Percentiles rank a stretch among this genome's conserved stretches.
Conservation (phyloP, 2,888 invertebrate genomes). For the Stomorhina lunata region DNA sequence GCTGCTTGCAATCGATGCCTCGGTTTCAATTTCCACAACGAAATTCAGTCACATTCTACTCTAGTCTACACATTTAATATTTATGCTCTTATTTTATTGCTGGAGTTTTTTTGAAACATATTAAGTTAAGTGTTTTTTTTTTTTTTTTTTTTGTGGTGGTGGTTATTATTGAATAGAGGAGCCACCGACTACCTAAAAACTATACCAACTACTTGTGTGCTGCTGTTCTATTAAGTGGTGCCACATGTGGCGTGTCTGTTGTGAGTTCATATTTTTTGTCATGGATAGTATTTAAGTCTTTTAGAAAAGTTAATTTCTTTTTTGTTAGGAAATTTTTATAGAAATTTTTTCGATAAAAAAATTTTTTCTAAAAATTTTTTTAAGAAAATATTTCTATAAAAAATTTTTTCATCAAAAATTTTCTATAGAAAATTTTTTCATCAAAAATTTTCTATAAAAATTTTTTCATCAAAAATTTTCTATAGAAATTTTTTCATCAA, state of each 20-base stretch:
- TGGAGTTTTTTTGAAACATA: background rate
- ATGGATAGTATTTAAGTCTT: background rate
- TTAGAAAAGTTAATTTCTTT: background rate
- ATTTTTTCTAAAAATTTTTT: background rate
- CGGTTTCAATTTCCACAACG: constrained; percentile 1
- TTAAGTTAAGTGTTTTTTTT: constrained; percentile 17
- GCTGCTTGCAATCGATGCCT: background rate
- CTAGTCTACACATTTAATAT: constrained; percentile 8
- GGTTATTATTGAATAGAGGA: constrained; percentile 32
- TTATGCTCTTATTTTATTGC: background rate
- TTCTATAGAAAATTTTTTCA: background rate
- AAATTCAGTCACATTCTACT: constrained; percentile 37
- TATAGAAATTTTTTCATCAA: background rate
- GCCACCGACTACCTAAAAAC: constrained; percentile 23
- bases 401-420: background rate
- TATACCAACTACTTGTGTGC: background rate
- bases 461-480: background rate
- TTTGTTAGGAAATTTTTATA: background rate
- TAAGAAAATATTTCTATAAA: background rate
- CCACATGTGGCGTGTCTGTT: constrained; percentile 48
- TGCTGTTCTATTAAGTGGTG: constrained; percentile 2
- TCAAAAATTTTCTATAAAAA: background rate
- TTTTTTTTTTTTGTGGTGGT: constrained; percentile 13
- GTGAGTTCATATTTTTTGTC: background rate
- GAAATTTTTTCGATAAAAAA: background rate